Percentiles rank a stretch among this genome's conserved stretches.
Conservation (phyloP, 1,140 invertebrate species). For the Argopecten irradians region DNA sequence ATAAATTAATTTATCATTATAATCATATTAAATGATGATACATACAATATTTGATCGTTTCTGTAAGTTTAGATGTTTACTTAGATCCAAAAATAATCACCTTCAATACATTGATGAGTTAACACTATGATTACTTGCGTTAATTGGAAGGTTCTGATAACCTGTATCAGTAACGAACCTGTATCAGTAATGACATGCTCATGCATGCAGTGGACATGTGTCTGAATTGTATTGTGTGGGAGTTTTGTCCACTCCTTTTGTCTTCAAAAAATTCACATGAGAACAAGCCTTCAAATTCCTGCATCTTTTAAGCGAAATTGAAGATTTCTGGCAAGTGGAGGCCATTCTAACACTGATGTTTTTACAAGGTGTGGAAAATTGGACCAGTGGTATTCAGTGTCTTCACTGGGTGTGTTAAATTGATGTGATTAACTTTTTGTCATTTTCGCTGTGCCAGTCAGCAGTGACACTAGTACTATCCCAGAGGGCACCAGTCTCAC, state of each 20-base stretch:
- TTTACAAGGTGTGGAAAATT: slow-evolving; percentile 18
- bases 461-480: not conserved
- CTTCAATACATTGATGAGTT: no score
- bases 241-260: not conserved
- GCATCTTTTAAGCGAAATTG: slow-evolving; percentile 18
- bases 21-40: no score
- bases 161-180: no score
- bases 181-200: no score
- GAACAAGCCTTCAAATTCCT: not conserved
- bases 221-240: not conserved
- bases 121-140: no score
- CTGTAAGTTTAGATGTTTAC: no score
- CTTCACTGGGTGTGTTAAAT: slow-evolving; percentile 1
- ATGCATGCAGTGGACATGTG: slow-evolving; percentile 14
- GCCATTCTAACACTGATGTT: not conserved
- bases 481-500: not conserved
- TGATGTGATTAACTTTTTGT: slow-evolving; percentile 14
- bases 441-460: not conserved
- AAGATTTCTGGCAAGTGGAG: slow-evolving; percentile 20
- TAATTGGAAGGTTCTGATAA: no score
- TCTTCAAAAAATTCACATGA: slow-evolving; percentile 11
- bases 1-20: no score
- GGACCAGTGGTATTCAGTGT: not conserved
- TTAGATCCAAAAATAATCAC: no score
- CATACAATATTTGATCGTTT: no score